Conservation (phyloP, 2,888 invertebrate species). For the Zaprionus lineosus region DNA sequence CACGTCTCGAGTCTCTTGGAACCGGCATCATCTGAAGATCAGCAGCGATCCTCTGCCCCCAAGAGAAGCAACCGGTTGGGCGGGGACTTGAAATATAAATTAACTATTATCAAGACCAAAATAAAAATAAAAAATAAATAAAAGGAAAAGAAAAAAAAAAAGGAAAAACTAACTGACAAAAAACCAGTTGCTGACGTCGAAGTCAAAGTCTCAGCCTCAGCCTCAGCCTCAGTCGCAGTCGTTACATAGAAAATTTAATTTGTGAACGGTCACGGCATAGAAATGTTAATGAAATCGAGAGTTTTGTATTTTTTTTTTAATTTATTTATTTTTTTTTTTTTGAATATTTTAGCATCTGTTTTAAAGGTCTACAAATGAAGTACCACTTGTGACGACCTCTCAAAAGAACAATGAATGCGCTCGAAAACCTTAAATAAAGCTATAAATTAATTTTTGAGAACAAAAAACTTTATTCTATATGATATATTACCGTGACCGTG, state of each 20-base stretch:
- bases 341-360: constrained; percentile 7
- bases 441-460: no score
- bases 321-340: constrained; percentile 1
- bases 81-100: constrained; percentile 47
- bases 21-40: constrained; percentile 47
- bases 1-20: no score
- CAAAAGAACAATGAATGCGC: constrained; percentile 32
- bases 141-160: constrained; percentile 19
- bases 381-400: constrained; percentile 15
- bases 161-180: constrained; percentile 27
- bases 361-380: not conserved
- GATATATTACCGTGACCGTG: constrained; percentile 2
- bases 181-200: constrained; percentile 69
- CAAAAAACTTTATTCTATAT: constrained; percentile 40
- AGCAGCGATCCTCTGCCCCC: constrained; percentile 19
- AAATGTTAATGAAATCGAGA: constrained; percentile 77
- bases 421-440: no score
- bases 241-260: constrained; percentile 49
- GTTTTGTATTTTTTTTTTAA: constrained; percentile 18
- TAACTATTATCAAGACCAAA: constrained; percentile 38
- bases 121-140: constrained; percentile 31
- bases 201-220: no score
- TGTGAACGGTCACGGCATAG: constrained; percentile 30
- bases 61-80: constrained; percentile 57
- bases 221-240: no score